phyloP scores from a whole-genome alignment of 2,888 invertebrate species.

The Xylota segnis region DNA sequence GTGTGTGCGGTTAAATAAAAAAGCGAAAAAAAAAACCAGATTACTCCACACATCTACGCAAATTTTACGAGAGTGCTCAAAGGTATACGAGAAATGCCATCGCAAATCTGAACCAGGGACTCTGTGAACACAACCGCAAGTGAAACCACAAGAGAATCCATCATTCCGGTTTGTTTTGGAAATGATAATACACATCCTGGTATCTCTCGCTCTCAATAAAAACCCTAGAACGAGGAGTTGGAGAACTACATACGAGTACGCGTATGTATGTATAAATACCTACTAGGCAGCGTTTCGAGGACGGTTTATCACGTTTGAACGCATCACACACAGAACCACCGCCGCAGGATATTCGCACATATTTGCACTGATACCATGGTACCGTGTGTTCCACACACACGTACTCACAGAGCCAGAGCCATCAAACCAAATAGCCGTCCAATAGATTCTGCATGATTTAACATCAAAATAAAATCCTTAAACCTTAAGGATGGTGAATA shows the following conservation, averaged over 20 bases:
- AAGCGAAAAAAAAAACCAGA: not conserved
- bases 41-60: conserved; percentile 12
- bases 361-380: conserved; percentile 38
- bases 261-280: not conserved
- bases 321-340: conserved; percentile 42
- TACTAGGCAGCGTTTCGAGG: conserved; percentile 28
- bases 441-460: conserved; percentile 75
- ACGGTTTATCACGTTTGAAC: conserved; percentile 47
- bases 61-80: conserved; percentile 45
- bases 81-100: conserved; percentile 41
- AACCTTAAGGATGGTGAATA: conserved; percentile 48
- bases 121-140: conserved; percentile 47
- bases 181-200: conserved; percentile 64
- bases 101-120: conserved; percentile 26
- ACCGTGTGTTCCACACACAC: not conserved
- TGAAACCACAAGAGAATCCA: conserved; percentile 60
- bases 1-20: conserved; percentile 5
- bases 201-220: conserved; percentile 39
- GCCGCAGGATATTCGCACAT: conserved; percentile 60
- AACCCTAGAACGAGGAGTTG: not conserved
- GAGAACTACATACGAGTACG: no score
- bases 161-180: conserved; percentile 47
- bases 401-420: no score
- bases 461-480: conserved; percentile 64
- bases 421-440: conserved; percentile 72